Conservation (phyloP, 2,888 invertebrate species). For the Chrysopilus asiliformis region DNA sequence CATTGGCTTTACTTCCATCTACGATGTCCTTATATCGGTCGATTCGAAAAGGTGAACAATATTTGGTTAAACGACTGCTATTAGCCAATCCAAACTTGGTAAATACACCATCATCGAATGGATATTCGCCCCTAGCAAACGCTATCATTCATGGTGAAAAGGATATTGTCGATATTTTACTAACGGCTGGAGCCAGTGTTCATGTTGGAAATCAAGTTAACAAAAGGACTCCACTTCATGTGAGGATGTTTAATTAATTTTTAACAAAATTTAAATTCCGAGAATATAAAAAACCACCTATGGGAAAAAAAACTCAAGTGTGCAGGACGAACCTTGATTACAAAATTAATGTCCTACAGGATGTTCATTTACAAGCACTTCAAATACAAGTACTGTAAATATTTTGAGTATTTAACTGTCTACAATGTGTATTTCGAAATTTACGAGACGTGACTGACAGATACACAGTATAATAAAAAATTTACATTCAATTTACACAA, state of each 20-base stretch:
- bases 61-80: slow-evolving; percentile 30
- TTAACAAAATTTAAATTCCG: too few relatives aligned
- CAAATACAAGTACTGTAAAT: too few relatives aligned
- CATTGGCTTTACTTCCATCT: slow-evolving; percentile 25
- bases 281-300: neutral
- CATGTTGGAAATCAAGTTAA: slow-evolving; percentile 27
- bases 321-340: too few relatives aligned
- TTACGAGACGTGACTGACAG: too few relatives aligned
- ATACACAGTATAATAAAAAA: too few relatives aligned
- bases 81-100: slow-evolving; percentile 26
- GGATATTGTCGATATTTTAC: slow-evolving; percentile 29
- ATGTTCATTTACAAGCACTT: too few relatives aligned
- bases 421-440: too few relatives aligned
- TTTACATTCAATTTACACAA: too few relatives aligned
- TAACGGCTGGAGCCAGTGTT: slow-evolving; percentile 28
- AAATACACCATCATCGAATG: slow-evolving; percentile 30
- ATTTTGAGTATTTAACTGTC: too few relatives aligned
- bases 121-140: slow-evolving; percentile 30
- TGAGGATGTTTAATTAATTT: too few relatives aligned
- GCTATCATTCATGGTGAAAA: slow-evolving; percentile 29
- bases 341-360: too few relatives aligned
- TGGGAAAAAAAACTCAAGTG: neutral
- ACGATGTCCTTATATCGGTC: slow-evolving; percentile 28
- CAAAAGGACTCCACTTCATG: slow-evolving; percentile 30
- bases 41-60: slow-evolving; percentile 31